Evolutionary conservation across 2,888 invertebrate species (phyloP), one percentile per base, ranked within the genome.

Genomic region (Hoplodrina ambigua): DNA sequence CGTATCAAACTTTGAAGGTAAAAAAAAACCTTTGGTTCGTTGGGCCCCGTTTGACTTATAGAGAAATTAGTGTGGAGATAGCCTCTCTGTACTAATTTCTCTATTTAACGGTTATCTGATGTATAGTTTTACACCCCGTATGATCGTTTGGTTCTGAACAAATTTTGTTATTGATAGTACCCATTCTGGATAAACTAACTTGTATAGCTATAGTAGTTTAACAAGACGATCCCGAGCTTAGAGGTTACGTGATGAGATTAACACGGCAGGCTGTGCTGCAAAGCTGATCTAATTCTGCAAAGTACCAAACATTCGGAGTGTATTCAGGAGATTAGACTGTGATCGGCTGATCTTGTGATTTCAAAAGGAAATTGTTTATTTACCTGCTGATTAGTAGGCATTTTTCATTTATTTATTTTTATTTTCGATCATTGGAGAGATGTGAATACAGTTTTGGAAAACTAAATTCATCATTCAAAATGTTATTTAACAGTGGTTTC

Each of bases 221-320:
- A 25, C 53, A 72, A 61, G 13, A 52, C 30, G 41, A 67, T 69
- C 75, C 50, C 60, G 19, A 25, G 77, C 70, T 80, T 77, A 80
- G 68, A 64, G 77, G 63, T 77, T 67, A 80, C 77, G 81, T 73
- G 77, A 77, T 69, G 44, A 58, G 77, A 67, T 80, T 71, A 80
- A 46, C 63, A 44, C 65, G 62, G 65, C 60, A 69, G 68, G 60
- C 77, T 65, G 25, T 65, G 57, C 37, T 61, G 68, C 56, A 71
- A 80, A 67, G 61, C 80, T 71, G 37, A 25, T 19, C 71, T 77
- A 80, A 80, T 71, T 64, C 81, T 60, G 66, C 46, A 53, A 73
- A 72, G 68, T 65, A 71, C 60, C 46, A 25, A 63, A 63, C 63
- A 71, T 52, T 59, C 20, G 33, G 64, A 50, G 65, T 64, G 80